These are phyloP conservation scores for Nycticebus coucang DNA, from an alignment of 2,113 vertebrate genomes.

Conservation along the genomic window DNA sequence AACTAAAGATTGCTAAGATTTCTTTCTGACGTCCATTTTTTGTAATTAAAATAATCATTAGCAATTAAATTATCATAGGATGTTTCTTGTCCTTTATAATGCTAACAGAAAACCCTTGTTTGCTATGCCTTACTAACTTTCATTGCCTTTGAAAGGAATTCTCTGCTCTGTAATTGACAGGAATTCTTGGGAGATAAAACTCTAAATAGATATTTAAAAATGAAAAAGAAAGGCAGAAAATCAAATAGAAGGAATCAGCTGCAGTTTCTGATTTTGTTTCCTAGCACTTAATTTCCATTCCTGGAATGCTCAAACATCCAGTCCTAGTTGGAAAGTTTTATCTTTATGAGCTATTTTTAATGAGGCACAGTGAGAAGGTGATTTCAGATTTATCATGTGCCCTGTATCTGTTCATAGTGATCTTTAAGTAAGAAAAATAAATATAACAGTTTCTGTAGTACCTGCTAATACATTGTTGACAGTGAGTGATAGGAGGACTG, in stretches of 20 bases:
- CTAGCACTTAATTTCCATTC: slow-evolving; percentile 12
- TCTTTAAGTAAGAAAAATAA: slow-evolving; percentile 47
- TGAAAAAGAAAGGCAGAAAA: slow-evolving; percentile 2
- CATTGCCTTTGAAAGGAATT: neutral
- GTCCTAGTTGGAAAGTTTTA: slow-evolving; percentile 1
- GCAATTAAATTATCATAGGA: slow-evolving; percentile 4
- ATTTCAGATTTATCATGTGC: neutral
- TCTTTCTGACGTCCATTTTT: neutral
- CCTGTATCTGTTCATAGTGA: slow-evolving; percentile 33
- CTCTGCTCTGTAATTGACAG: neutral
- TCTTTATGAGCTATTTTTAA: slow-evolving; percentile 20
- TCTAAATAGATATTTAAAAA: slow-evolving; percentile 16
- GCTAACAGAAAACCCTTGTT: neutral
- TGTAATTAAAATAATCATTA: slow-evolving; percentile 37
- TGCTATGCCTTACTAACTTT: neutral
- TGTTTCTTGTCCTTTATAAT: neutral
- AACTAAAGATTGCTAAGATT: neutral
- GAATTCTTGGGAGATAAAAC: slow-evolving; percentile 27
- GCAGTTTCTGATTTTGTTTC: neutral
- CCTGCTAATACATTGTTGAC: neutral
- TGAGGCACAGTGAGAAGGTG: neutral
- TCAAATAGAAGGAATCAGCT: too few relatives aligned
- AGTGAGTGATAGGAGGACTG: neutral
- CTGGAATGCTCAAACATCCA: neutral
- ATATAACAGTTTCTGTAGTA: neutral